Conservation (phyloP, 2,113 vertebrate genomes). For the Rhinopomastus cyanomelas region DNA sequence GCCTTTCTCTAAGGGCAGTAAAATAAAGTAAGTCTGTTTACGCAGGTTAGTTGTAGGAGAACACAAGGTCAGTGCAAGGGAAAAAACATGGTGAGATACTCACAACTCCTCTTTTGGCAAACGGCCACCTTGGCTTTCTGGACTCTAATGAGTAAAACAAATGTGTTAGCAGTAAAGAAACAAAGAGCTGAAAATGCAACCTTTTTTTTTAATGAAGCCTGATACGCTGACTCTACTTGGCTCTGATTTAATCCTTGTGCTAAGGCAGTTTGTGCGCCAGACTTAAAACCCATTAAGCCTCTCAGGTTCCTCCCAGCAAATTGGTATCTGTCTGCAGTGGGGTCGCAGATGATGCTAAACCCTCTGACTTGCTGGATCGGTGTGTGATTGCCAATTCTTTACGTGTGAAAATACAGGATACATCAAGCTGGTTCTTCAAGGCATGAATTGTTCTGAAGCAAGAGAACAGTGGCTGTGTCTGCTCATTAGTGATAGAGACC, state of each 20-base stretch:
- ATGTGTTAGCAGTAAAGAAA: background rate
- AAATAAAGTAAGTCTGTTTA: background rate
- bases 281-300: background rate
- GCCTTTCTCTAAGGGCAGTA: background rate
- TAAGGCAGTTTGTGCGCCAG: background rate
- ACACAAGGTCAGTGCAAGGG: background rate
- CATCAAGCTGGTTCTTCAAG: background rate
- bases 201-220: background rate
- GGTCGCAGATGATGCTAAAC: background rate
- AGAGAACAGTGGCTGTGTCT: background rate
- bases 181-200: background rate
- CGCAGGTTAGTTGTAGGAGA: background rate
- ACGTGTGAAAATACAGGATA: background rate
- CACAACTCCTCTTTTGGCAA: constrained; percentile 81
- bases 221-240: background rate
- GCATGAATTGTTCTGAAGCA: background rate
- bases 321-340: background rate
- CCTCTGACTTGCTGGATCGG: background rate
- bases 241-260: background rate
- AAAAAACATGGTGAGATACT: constrained; percentile 47
- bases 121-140: constrained; percentile 92
- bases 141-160: constrained; percentile 75
- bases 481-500: background rate
- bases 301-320: background rate
- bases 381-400: background rate